Conservation (phyloP, 2,797 vertebrate species). For the Erethizon dorsatum region DNA sequence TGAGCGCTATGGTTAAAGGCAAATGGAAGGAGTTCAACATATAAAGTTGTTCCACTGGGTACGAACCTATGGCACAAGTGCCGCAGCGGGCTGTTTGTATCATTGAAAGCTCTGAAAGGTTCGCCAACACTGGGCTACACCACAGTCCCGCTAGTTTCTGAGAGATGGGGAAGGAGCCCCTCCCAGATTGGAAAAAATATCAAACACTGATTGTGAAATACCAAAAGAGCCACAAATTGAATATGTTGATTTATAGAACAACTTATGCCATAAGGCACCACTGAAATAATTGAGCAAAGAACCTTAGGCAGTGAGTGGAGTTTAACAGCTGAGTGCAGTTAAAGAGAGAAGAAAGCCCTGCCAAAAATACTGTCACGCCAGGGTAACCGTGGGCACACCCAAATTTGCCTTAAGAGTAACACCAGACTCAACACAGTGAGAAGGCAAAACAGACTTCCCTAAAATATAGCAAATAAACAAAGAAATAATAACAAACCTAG, state of each 20-base stretch:
- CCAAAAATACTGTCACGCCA: neutral
- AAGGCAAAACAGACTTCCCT: neutral
- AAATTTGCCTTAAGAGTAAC: neutral
- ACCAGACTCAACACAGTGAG: neutral
- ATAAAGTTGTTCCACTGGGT: neutral
- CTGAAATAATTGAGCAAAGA: neutral
- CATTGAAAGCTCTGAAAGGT: neutral
- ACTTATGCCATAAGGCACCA: neutral
- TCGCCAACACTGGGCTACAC: neutral
- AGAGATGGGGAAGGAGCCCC: neutral
- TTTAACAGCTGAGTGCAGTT: neutral
- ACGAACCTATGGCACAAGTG: neutral
- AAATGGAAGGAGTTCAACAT: neutral
- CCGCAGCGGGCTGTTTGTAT: neutral
- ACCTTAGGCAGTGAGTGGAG: neutral
- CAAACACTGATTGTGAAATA: neutral
- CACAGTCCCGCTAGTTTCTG: neutral
- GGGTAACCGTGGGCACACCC: neutral
- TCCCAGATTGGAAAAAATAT: neutral
- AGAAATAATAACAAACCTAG: neutral
- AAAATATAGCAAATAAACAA: conserved; percentile 8
- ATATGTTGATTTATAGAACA: neutral
- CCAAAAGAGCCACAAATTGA: neutral
- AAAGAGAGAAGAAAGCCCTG: neutral
- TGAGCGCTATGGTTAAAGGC: neutral